These are phyloP conservation scores for Mungos mungo DNA, from an alignment of 2,113 vertebrate species.

Conservation along the genomic window DNA sequence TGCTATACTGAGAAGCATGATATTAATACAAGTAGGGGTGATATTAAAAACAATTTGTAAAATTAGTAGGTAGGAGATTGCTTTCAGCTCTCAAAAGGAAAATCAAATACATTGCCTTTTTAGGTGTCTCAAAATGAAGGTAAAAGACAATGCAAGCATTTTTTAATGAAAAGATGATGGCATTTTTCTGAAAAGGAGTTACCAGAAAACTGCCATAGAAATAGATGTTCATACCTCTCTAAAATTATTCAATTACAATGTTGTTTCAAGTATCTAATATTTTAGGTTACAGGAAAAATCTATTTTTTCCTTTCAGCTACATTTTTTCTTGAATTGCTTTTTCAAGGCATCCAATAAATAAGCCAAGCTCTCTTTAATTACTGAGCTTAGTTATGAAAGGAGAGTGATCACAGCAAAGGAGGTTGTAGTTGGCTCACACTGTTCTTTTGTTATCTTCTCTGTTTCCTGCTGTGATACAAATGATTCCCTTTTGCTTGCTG, in stretches of 20 bases:
- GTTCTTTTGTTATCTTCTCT: constrained; percentile 50
- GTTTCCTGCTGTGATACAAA: constrained; percentile 63
- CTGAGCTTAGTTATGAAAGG: constrained; percentile 39
- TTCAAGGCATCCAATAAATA: constrained; percentile 1
- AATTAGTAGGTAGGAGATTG: not conserved
- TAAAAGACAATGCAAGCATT: not conserved
- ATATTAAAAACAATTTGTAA: not conserved
- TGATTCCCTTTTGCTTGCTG: constrained; percentile 63
- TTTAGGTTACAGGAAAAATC: not conserved
- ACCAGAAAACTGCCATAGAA: constrained; percentile 43
- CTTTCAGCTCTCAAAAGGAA: not conserved
- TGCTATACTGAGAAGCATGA: not conserved
- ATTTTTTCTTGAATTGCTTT: not conserved
- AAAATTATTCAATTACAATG: constrained; percentile 51
- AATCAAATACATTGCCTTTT: not conserved
- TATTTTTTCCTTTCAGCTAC: constrained; percentile 24
- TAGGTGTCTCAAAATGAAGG: constrained; percentile 19
- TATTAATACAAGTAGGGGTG: not conserved
- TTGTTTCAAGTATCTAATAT: constrained; percentile 25
- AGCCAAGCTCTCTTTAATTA: constrained; percentile 58
- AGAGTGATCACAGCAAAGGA: constrained; percentile 25
- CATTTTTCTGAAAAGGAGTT: constrained; percentile 16
- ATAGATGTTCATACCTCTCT: constrained; percentile 1
- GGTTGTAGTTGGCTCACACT: not conserved
- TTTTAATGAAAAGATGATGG: not conserved